Evolutionary conservation across 2,113 vertebrate species (phyloP).

Genomic region (Rhinolophus ferrumequinum): DNA sequence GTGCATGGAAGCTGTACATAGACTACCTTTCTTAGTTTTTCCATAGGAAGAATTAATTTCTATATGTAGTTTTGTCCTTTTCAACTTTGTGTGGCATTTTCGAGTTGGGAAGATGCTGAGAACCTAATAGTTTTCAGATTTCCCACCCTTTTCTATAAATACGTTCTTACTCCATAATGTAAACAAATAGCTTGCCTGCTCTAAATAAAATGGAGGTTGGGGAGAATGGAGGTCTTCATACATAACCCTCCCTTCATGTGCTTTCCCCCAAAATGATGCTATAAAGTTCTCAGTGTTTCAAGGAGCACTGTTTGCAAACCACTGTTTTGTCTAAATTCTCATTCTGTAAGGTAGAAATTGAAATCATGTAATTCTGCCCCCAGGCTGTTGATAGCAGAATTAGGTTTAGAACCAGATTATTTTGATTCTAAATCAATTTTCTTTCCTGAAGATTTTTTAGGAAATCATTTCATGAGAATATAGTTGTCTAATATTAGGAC

Average conservation of each 20-base stretch:
- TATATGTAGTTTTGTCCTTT: background rate
- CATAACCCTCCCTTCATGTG: background rate
- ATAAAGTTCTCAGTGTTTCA: background rate
- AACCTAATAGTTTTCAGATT: slow-evolving; percentile 14
- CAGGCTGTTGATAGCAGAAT: background rate
- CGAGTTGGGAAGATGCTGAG: background rate
- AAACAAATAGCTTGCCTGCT: background rate
- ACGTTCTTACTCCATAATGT: background rate
- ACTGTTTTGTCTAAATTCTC: background rate
- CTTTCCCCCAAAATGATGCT: background rate
- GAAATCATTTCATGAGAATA: background rate
- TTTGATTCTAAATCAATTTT: background rate
- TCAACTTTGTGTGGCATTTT: background rate
- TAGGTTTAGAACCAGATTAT: background rate
- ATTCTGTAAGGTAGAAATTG: background rate
- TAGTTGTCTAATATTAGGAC: background rate
- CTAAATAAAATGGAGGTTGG: background rate
- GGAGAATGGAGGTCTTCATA: background rate
- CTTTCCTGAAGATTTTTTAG: background rate
- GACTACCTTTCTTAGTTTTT: background rate
- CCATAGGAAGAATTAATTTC: background rate
- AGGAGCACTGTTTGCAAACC: background rate
- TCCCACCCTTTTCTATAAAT: background rate
- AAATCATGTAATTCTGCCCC: background rate
- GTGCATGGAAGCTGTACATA: background rate